These are phyloP conservation scores for Pygoscelis adeliae DNA, from an alignment of 2,113 vertebrate species.

Conservation along the genomic window DNA sequence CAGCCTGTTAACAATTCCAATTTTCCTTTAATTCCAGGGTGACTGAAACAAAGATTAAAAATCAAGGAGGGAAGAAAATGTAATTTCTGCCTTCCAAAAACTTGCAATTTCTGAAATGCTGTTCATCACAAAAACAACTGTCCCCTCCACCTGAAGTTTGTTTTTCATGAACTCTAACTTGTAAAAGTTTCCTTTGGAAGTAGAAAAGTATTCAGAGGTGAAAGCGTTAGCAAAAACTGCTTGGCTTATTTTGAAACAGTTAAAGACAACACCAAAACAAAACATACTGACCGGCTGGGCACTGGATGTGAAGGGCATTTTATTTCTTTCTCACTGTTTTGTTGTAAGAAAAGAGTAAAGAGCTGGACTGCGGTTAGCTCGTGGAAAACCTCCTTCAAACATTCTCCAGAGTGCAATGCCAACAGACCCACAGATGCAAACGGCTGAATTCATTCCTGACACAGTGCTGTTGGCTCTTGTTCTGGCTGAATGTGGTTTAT, in stretches of 20 bases:
- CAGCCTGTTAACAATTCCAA: background rate
- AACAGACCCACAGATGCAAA: rapidly evolving
- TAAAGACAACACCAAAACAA: background rate
- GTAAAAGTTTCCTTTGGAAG: background rate
- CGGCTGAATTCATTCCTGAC: background rate
- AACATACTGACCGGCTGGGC: background rate
- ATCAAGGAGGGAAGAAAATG: background rate
- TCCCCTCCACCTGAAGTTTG: background rate
- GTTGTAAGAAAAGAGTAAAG: background rate
- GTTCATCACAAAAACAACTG: background rate
- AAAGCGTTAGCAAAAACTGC: background rate
- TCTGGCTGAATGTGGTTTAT: background rate
- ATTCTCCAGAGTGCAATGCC: background rate
- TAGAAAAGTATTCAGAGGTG: background rate
- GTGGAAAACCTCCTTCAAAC: background rate
- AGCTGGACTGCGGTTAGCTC: background rate
- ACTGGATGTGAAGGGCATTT: background rate
- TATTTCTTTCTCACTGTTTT: background rate
- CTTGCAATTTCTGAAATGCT: background rate
- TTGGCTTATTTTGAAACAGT: background rate
- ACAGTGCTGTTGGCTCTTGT: background rate
- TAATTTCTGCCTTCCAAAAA: background rate
- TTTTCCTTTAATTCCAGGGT: background rate
- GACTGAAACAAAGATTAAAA: conserved; percentile 16
- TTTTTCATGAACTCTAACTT: background rate